Evolutionary conservation across 2,888 invertebrate genomes (phyloP), one percentile per base, ranked within the genome.

Genomic region (Eueremaeus valkanovi): DNA sequence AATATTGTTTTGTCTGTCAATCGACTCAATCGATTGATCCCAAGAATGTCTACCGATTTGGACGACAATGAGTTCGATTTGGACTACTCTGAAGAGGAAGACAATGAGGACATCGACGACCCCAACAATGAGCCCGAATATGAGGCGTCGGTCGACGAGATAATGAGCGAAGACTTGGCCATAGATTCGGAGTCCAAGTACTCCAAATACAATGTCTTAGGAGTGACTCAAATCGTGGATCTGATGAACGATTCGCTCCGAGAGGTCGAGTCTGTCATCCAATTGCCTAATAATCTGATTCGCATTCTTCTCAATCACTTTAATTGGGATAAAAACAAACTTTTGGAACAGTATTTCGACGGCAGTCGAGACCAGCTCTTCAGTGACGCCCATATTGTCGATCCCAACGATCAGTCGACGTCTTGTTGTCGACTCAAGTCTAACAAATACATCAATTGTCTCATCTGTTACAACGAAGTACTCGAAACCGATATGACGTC

Each of bases 161-260:
- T 45, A 16, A 45, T 11, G 3, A 21, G 16, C 6, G 74, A 74
- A 29, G 31, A 55, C 18, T 33, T 72, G 70, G 33, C 70, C 27
- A 31, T 16, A 9, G 78, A 78, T 68, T 95, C 96, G 81, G 95
- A 95, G 81, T 95, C 93, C 86, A 92, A 91, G 76, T 8, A 11
- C 5, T n/a, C n/a, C n/a, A 2, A 21, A 51, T 95, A 90, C 84
- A 93, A 95, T 85, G 95, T 96, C 81, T 87, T 96, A 81, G 92
- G 94, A 78, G 94, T 95, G 72, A 96, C 97, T 83, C 92, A 95
- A 87, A 95, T 98, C 83, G 95, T 96, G 78, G 91, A 93, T 84
- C 93, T 95, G 86, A 97, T 98, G 95, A 91, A 93, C 77, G 95
- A 96, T 85, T 93, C 92, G 83, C 97, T 98, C 83, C 92, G 92